phyloP scores from a whole-genome alignment of 2,797 vertebrate species.

The Pterois miles region DNA sequence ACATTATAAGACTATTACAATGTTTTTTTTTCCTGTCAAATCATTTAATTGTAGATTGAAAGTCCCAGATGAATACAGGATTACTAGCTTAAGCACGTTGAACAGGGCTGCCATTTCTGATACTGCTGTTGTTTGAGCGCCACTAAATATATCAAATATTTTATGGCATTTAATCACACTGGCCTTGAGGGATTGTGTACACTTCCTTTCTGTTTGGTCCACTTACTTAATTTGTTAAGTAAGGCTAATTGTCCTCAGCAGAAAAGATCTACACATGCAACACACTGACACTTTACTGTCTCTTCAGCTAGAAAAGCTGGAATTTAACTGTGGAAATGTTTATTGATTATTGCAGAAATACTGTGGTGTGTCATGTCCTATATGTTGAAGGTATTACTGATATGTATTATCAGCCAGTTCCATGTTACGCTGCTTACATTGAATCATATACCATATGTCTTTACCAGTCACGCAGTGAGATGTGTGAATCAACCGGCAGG shows the following conservation, averaged over 20 bases:
- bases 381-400: not conserved
- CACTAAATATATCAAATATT: not conserved
- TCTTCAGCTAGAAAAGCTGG: not conserved
- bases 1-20: not conserved
- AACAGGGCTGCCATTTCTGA: not conserved
- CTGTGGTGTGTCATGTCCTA: not conserved
- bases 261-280: not conserved
- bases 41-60: not conserved
- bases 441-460: not conserved
- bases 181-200: constrained; percentile 1
- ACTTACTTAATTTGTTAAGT: constrained; percentile 27
- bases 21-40: not conserved
- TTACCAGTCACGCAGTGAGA: not conserved
- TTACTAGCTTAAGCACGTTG: not conserved
- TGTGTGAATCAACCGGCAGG: not conserved
- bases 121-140: not conserved
- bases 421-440: not conserved
- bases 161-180: constrained; percentile 37
- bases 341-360: not conserved
- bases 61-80: not conserved
- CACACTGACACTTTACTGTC: not conserved
- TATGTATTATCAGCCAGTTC: not conserved
- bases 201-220: not conserved
- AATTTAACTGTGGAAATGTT: not conserved
- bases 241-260: not conserved